Conservation (phyloP, 2,797 vertebrate genomes). For the Poecile montanus region DNA sequence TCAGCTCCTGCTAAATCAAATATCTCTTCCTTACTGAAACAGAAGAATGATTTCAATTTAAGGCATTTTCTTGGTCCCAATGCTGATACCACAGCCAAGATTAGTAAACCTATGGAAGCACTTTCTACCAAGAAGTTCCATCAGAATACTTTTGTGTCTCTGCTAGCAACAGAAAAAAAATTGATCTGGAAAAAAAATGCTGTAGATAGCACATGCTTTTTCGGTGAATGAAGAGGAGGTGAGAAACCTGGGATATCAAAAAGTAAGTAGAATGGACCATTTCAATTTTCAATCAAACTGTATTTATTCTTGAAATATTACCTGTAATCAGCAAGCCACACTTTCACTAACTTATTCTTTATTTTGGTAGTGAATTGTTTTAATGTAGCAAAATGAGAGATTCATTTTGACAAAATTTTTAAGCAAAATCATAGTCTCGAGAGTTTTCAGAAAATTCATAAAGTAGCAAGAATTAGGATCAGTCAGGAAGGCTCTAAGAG, state of each 20-base stretch:
- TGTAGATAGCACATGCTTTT: neutral
- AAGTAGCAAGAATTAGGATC: neutral
- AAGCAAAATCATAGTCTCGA: neutral
- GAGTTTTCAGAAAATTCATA: neutral
- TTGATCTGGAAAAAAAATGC: neutral
- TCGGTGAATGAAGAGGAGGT: neutral
- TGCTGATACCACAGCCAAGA: neutral
- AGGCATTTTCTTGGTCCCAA: neutral
- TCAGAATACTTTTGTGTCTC: neutral
- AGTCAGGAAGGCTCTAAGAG: neutral
- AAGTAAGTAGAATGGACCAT: neutral
- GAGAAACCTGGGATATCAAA: neutral
- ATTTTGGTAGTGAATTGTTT: neutral
- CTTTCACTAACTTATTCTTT: neutral
- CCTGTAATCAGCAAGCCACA: neutral
- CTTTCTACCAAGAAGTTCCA: neutral
- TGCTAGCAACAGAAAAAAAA: neutral
- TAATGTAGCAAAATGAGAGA: neutral
- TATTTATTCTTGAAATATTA: neutral
- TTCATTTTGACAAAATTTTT: neutral
- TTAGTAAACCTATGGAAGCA: neutral
- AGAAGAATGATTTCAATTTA: neutral
- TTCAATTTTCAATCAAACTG: neutral
- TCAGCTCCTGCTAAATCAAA: neutral
- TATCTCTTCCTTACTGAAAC: neutral